Evolutionary conservation across 2,797 vertebrate species (phyloP), one percentile per base, ranked within the genome.

Genomic region (Channa striata): DNA sequence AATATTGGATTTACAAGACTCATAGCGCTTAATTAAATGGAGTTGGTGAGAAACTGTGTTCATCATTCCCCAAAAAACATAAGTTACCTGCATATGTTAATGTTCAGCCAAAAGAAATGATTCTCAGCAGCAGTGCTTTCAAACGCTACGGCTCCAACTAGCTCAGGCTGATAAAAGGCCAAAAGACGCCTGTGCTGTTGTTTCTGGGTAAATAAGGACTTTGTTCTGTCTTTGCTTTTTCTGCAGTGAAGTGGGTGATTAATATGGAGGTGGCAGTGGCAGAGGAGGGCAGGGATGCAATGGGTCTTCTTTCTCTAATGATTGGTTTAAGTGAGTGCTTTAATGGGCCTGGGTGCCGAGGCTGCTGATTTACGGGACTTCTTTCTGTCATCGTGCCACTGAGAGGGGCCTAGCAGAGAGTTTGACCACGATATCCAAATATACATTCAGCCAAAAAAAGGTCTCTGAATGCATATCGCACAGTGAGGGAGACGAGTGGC

Each of bases 311-410:
- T 56, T 77, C 83, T 87, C 74, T 91, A 91, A 91, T 89, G 90
- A 94, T 90, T 91, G 90, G 77, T 93, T 90, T 91, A 91, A 92
- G 84, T 88, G 91, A 93, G 88, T 83, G 85, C 86, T 85, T 79
- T 90, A 92, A 93, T 92, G 89, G 90, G 86, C 82, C 86, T 36
- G 74, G 76, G 80, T 85, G 78, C 75, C 72, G 59, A 21, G 59
- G 58, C 56, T 16, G 25, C 57, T 87, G 90, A 92, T 89, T 90
- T 89, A 88, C 72, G 7, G 62, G 54, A 58, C 52, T 71, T 82
- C 68, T 70, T 81, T 72, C 65, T 77, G 69, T 77, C 51, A 16
- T 64, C 46, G 19, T 65, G 64, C 58, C 57, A 43, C 70, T 70
- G 43, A n/a, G 30, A 74, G 59, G 68, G 49, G 20, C 53, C 36